Evolutionary conservation across 2,113 vertebrate species (phyloP).

Genomic region (Dasyprocta punctata): DNA sequence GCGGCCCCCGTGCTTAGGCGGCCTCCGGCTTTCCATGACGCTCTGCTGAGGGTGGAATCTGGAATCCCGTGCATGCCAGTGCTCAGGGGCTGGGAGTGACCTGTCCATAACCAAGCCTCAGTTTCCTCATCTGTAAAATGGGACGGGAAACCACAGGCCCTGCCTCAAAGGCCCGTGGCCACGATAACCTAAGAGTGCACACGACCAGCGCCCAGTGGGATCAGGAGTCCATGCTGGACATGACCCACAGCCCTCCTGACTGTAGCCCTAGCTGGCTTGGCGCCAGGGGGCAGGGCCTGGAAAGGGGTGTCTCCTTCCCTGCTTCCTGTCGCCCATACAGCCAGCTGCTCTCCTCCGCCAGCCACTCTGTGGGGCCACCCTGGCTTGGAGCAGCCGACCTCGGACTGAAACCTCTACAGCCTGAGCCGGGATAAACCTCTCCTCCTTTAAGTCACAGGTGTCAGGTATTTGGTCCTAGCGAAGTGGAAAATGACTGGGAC

Average conservation of each 20-base stretch:
- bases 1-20: neutral
- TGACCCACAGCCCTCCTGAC: neutral
- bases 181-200: slow-evolving; percentile 37
- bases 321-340: neutral
- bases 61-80: too few relatives aligned
- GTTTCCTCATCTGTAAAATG: slow-evolving; percentile 11
- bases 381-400: neutral
- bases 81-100: too few relatives aligned
- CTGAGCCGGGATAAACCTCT: neutral
- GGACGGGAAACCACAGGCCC: neutral
- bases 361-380: neutral
- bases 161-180: neutral
- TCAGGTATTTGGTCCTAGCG: neutral
- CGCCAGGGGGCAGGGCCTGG: neutral
- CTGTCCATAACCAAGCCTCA: too few relatives aligned
- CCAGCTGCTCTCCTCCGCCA: neutral
- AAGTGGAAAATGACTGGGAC: neutral
- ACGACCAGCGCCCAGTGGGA: neutral
- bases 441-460: neutral
- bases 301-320: neutral
- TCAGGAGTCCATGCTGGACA: neutral
- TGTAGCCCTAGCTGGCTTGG: neutral
- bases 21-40: neutral
- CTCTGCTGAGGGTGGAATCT: neutral
- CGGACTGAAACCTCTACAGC: neutral